Percentiles rank a stretch among this genome's conserved stretches.
phyloP scores from a whole-genome alignment of 1,140 invertebrate genomes.

The Microvelia longipes region DNA sequence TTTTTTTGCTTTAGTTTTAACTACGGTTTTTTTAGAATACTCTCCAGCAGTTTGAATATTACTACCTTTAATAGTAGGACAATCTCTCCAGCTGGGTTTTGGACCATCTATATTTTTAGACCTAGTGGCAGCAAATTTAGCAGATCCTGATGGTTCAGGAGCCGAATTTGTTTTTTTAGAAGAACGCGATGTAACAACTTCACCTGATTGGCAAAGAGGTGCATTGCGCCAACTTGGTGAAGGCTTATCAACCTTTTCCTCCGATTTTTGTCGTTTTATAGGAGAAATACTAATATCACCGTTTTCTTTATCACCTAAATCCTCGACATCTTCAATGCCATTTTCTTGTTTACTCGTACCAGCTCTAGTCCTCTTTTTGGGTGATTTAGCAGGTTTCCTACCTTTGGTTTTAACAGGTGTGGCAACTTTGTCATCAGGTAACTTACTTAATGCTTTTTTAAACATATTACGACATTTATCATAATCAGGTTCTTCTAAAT shows the following conservation, averaged over 20 bases:
- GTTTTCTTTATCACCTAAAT: not conserved
- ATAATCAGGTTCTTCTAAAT: conserved; percentile 59
- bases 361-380: not conserved
- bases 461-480: conserved; percentile 49
- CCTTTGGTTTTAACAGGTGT: not conserved
- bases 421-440: not conserved
- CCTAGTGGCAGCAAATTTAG: not conserved
- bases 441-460: conserved; percentile 26
- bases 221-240: not conserved
- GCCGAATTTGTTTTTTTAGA: not conserved
- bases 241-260: not conserved
- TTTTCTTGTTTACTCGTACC: not conserved
- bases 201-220: not conserved
- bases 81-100: conserved; percentile 4
- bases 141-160: not conserved
- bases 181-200: not conserved
- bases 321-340: not conserved
- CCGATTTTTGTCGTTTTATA: not conserved
- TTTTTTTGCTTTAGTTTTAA: not conserved
- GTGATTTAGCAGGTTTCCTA: not conserved
- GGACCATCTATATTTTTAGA: not conserved
- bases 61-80: not conserved
- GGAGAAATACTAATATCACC: not conserved
- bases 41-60: conserved; percentile 3
- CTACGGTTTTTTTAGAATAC: conserved; percentile 4